Evolutionary conservation across 1,140 invertebrate species (phyloP).

Genomic region (Drosophila orosa): DNA sequence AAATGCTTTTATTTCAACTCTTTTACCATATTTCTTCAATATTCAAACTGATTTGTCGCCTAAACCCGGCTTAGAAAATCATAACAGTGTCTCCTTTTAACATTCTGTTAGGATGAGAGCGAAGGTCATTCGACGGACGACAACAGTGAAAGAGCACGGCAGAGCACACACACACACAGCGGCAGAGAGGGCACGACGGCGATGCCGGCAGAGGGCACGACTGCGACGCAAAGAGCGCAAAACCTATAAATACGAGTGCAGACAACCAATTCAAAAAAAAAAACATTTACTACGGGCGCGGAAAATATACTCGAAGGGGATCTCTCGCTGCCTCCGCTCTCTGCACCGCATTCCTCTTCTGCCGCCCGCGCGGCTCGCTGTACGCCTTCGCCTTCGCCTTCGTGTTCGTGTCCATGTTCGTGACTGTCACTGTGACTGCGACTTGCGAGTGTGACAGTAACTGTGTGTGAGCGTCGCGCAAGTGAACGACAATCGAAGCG

Average conservation of each 20-base stretch:
- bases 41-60: neutral
- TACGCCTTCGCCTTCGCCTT: neutral
- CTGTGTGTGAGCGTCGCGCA: conserved; percentile 27
- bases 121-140: conserved; percentile 3
- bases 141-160: conserved; percentile 9
- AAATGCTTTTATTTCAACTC: too few species aligned
- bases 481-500: conserved; percentile 23
- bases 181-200: conserved; percentile 6
- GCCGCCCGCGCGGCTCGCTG: conserved; percentile 13
- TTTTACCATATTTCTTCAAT: too few species aligned
- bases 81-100: conserved; percentile 2
- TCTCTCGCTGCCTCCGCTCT: conserved; percentile 18
- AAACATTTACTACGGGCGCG: conserved; percentile 1
- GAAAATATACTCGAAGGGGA: conserved; percentile 14
- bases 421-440: conserved; percentile 22
- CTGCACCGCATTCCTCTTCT: conserved; percentile 13
- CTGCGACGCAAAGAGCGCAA: conserved; percentile 13
- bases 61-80: neutral
- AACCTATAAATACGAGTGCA: conserved; percentile 22
- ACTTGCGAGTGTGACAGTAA: conserved; percentile 11
- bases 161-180: conserved; percentile 2
- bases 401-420: conserved; percentile 13
- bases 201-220: conserved; percentile 15
- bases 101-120: conserved; percentile 5
- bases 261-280: conserved; percentile 5